Percentiles rank a stretch among this genome's conserved stretches.
Conservation (phyloP, 2,797 vertebrate species). For the Enteromius unitaeniatus region DNA sequence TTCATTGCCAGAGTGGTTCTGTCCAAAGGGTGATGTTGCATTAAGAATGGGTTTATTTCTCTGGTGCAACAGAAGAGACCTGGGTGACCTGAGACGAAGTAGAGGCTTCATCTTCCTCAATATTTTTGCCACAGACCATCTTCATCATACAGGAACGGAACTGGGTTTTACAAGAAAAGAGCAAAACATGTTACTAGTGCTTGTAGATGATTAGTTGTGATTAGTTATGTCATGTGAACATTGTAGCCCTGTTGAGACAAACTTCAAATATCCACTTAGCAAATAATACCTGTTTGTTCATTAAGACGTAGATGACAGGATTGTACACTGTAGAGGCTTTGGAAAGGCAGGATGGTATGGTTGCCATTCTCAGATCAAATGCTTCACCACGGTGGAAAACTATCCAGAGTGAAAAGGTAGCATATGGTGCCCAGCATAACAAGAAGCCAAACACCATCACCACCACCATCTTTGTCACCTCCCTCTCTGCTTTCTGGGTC, state of each 20-base stretch:
- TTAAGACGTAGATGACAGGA: slow-evolving; percentile 74
- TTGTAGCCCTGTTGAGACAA: background rate
- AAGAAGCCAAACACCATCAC: slow-evolving; percentile 82
- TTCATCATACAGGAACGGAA: slow-evolving; percentile 78
- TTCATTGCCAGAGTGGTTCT: slow-evolving; percentile 27
- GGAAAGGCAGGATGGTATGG: slow-evolving; percentile 77
- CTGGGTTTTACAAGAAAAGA: slow-evolving; percentile 63
- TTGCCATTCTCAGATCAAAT: slow-evolving; percentile 77
- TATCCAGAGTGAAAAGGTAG: slow-evolving; percentile 75
- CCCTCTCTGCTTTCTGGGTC: slow-evolving; percentile 81
- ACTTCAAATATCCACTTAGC: background rate
- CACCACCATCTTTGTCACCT: slow-evolving; percentile 82
- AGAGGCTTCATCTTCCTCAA: slow-evolving; percentile 74
- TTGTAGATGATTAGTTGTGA: background rate
- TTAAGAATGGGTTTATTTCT: slow-evolving; percentile 57
- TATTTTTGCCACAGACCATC: slow-evolving; percentile 76
- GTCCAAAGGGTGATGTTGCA: background rate
- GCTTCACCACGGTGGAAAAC: slow-evolving; percentile 71
- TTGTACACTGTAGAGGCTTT: slow-evolving; percentile 83
- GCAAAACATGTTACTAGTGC: background rate
- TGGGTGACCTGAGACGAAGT: slow-evolving; percentile 76
- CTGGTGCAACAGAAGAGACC: slow-evolving; percentile 77
- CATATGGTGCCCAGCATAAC: slow-evolving; percentile 77
- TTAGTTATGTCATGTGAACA: background rate
- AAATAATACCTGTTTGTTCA: slow-evolving; percentile 73